A percentile compares a stretch with the other conserved stretches of the same genome.
Conservation (phyloP, 1,140 invertebrate genomes). For the Hydropsyche tenuis region DNA sequence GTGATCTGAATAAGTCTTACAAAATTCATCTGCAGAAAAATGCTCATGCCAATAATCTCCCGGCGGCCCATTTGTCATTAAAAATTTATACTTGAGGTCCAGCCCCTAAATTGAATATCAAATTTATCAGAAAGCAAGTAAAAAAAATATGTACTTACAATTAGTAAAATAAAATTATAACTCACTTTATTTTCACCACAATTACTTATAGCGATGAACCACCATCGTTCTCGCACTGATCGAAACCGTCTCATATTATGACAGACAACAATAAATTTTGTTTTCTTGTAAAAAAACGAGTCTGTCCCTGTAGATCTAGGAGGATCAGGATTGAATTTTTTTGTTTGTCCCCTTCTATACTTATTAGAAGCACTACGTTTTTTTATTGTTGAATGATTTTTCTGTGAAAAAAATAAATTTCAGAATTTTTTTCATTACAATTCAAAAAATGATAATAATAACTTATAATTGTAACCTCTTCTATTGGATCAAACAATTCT, state of each 20-base stretch:
- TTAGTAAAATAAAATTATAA: slow-evolving; percentile 3
- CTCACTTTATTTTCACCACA: slow-evolving; percentile 69
- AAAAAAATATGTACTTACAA: slow-evolving; percentile 42
- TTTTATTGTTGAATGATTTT: slow-evolving; percentile 11
- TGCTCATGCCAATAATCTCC: slow-evolving; percentile 83
- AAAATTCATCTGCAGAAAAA: slow-evolving; percentile 92
- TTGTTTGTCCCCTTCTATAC: slow-evolving; percentile 2
- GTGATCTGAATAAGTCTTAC: too few relatives aligned
- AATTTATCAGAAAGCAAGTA: too few relatives aligned
- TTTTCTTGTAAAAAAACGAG: slow-evolving; percentile 50
- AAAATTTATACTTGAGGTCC: slow-evolving; percentile 72
- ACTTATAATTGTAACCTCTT: slow-evolving; percentile 9
- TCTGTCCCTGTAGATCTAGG: slow-evolving; percentile 39
- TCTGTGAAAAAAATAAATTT: background rate
- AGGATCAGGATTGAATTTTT: slow-evolving; percentile 52
- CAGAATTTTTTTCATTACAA: background rate
- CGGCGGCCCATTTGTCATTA: slow-evolving; percentile 81
- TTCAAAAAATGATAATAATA: background rate
- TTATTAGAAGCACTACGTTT: background rate
- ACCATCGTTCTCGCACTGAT: slow-evolving; percentile 76
- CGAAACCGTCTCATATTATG: slow-evolving; percentile 68
- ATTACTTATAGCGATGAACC: slow-evolving; percentile 78
- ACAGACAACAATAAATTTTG: slow-evolving; percentile 60
- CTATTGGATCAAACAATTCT: slow-evolving; percentile 54
- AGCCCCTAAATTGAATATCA: too few relatives aligned